Evolutionary conservation across 2,888 invertebrate genomes (phyloP).

Genomic region (Gari tellinella): DNA sequence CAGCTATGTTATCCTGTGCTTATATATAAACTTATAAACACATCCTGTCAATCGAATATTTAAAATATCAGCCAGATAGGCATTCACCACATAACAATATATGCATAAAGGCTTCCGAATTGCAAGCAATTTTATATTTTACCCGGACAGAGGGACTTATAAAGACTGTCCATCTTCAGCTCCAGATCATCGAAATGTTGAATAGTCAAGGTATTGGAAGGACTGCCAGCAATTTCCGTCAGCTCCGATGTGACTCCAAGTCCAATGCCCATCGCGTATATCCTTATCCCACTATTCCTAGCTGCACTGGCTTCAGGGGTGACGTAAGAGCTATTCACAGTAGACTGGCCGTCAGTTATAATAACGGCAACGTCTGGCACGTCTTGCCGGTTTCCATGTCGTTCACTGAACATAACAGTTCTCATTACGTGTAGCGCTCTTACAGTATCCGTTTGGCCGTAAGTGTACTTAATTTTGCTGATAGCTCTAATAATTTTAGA

Average conservation of each 20-base stretch:
- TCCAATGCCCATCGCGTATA: slow-evolving; percentile 73
- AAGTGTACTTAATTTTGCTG: slow-evolving; percentile 62
- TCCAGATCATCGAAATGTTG: slow-evolving; percentile 70
- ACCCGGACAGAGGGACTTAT: slow-evolving; percentile 56
- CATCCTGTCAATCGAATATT: too few relatives aligned
- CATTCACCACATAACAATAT: too few relatives aligned
- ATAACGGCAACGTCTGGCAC: slow-evolving; percentile 75
- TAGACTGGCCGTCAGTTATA: slow-evolving; percentile 80
- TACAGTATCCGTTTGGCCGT: slow-evolving; percentile 79
- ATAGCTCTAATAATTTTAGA: slow-evolving; percentile 68
- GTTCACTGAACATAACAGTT: slow-evolving; percentile 66
- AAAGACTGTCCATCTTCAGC: slow-evolving; percentile 60
- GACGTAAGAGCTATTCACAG: slow-evolving; percentile 69
- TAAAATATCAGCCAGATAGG: too few relatives aligned
- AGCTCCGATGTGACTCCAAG: slow-evolving; percentile 74
- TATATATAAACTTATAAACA: too few relatives aligned
- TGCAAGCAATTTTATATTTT: slow-evolving; percentile 37
- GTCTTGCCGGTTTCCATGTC: slow-evolving; percentile 72
- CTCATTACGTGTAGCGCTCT: slow-evolving; percentile 72
- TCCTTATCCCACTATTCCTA: slow-evolving; percentile 63
- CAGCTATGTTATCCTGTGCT: too few relatives aligned
- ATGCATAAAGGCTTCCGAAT: background rate
- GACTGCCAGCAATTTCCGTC: slow-evolving; percentile 74
- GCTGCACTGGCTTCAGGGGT: slow-evolving; percentile 71
- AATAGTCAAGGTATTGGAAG: slow-evolving; percentile 71